phyloP scores from a whole-genome alignment of 2,113 vertebrate genomes.

The Archilochus colubris region DNA sequence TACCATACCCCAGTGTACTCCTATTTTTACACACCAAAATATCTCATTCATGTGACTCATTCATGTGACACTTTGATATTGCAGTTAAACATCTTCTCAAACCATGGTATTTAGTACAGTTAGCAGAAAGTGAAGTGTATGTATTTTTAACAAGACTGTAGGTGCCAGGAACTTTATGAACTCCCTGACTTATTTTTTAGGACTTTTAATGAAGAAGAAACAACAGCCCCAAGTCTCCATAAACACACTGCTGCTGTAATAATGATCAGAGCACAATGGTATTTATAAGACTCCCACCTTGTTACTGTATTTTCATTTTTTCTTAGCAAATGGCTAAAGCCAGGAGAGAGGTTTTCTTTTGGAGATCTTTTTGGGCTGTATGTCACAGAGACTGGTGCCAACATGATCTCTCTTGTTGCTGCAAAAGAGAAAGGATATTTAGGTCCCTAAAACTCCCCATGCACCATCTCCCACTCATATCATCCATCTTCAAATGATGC shows the following conservation, averaged over 20 bases:
- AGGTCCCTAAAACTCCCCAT: neutral
- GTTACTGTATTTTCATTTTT: constrained; percentile 80
- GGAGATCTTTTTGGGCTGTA: constrained; percentile 96
- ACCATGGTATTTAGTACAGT: no score
- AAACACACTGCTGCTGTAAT: neutral
- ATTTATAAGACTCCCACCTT: constrained; percentile 70
- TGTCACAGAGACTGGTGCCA: constrained; percentile 84
- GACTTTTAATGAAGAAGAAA: neutral
- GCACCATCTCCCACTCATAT: neutral
- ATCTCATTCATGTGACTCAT: neutral
- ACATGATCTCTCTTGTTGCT: constrained; percentile 91
- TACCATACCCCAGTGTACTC: neutral
- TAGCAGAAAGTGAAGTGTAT: neutral
- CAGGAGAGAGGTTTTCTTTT: constrained; percentile 93
- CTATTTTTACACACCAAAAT: neutral
- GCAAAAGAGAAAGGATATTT: constrained; percentile 39
- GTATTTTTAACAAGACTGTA: neutral
- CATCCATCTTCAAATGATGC: neutral
- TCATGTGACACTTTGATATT: neutral
- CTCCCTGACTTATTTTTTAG: neutral
- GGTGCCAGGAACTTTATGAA: neutral
- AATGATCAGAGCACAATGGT: neutral
- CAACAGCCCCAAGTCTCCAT: neutral
- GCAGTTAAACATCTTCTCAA: neutral
- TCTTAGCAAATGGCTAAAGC: constrained; percentile 86